Evolutionary conservation across 2,797 vertebrate genomes (phyloP).

Genomic region (Scleropages formosus): DNA sequence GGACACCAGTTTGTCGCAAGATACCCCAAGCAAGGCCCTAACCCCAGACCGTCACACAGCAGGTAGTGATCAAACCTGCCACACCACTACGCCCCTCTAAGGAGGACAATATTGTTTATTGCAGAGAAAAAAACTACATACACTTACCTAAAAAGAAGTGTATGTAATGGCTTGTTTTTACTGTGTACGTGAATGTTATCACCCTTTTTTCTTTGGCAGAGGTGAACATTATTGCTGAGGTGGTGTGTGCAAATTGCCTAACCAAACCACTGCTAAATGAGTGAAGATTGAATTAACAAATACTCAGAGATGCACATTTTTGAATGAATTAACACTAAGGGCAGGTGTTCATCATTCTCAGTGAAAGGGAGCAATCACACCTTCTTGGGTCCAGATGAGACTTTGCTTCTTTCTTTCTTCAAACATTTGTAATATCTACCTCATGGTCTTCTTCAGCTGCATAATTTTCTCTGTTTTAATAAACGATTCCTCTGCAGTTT

Average conservation of each 20-base stretch:
- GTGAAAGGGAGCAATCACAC: neutral
- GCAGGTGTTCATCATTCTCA: neutral
- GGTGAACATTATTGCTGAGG: slow-evolving; percentile 8
- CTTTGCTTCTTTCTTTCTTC: too few species aligned
- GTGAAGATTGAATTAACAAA: neutral
- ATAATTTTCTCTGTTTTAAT: slow-evolving; percentile 9
- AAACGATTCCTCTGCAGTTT: neutral
- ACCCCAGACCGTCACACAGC: too few species aligned
- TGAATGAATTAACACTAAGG: neutral
- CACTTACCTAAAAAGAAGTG: too few species aligned
- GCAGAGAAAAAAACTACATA: too few species aligned
- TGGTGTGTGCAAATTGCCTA: neutral
- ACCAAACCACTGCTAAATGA: neutral
- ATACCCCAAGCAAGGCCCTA: too few species aligned
- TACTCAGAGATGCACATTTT: neutral
- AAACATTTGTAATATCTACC: neutral
- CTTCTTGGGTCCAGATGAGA: neutral
- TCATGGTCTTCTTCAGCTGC: neutral
- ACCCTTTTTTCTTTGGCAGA: too few species aligned
- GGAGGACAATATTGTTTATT: too few species aligned
- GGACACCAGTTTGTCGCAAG: too few species aligned
- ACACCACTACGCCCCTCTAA: too few species aligned
- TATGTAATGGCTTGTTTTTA: too few species aligned
- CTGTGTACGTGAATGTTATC: too few species aligned
- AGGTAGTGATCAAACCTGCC: too few species aligned